Evolutionary conservation across 2,888 invertebrate species (phyloP).

Genomic region (Ormyrus rosae): DNA sequence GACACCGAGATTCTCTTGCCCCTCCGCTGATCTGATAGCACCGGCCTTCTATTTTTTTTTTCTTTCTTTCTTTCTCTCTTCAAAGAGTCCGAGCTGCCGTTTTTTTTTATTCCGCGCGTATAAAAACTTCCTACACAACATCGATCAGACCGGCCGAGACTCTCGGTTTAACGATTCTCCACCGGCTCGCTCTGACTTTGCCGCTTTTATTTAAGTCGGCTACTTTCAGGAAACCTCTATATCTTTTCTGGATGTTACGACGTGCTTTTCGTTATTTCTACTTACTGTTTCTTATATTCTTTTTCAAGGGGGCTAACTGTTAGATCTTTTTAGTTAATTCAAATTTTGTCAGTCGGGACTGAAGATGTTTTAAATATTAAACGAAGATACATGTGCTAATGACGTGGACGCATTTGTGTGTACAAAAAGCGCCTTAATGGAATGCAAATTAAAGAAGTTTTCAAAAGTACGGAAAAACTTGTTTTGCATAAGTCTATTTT

Average conservation of each 20-base stretch:
- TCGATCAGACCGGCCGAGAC: conserved; percentile 47
- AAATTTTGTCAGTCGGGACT: no score
- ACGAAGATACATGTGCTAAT: no score
- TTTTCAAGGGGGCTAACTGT: no score
- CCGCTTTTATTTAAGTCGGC: conserved; percentile 25
- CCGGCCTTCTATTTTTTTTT: conserved; percentile 17
- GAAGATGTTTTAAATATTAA: no score
- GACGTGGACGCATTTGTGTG: no score
- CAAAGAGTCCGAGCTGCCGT: neutral
- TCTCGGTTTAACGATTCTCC: conserved; percentile 55
- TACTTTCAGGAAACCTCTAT: conserved; percentile 7
- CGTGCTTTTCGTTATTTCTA: no score
- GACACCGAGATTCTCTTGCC: conserved; percentile 57
- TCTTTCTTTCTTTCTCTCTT: neutral
- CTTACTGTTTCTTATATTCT: no score
- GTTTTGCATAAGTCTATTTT: no score
- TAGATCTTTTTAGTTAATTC: no score
- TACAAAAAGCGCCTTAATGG: no score
- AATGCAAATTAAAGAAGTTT: no score
- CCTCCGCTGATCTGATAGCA: conserved; percentile 50
- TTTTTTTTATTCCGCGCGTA: conserved; percentile 40
- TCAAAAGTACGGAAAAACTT: no score
- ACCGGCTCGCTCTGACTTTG: neutral
- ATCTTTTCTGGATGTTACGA: conserved; percentile 20
- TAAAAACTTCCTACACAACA: conserved; percentile 51